These are phyloP conservation scores for Gadopsis bispinosus DNA, from an alignment of 2,797 vertebrate species.

Conservation along the genomic window DNA sequence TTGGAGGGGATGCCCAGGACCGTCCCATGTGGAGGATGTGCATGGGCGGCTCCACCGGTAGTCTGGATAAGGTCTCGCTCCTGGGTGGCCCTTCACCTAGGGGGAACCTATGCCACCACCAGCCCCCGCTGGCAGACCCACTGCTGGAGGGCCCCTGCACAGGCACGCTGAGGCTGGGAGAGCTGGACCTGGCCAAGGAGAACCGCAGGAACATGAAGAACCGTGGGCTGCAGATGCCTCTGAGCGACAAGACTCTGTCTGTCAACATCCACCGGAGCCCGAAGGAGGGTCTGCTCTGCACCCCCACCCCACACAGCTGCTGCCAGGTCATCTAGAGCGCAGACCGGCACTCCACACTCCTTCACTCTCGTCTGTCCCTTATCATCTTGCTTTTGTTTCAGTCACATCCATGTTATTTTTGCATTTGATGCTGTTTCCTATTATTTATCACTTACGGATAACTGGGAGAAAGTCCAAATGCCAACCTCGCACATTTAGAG, in stretches of 20 bases:
- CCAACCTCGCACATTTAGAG: constrained; percentile 68
- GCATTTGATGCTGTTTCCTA: constrained; percentile 32
- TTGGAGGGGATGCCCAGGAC: constrained; percentile 88
- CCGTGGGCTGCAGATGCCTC: constrained; percentile 94
- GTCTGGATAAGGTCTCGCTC: constrained; percentile 84
- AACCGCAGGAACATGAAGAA: constrained; percentile 95
- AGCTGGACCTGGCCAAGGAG: constrained; percentile 89
- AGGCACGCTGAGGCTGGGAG: constrained; percentile 85
- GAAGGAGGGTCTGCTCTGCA: constrained; percentile 94
- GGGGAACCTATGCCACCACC: constrained; percentile 72
- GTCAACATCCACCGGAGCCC: constrained; percentile 95
- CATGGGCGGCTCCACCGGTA: constrained; percentile 88
- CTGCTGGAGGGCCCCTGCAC: constrained; percentile 85
- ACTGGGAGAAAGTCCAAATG: constrained; percentile 53
- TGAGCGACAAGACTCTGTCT: constrained; percentile 97
- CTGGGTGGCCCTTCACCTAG: constrained; percentile 78
- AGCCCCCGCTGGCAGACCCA: constrained; percentile 71
- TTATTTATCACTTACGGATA: constrained; percentile 44
- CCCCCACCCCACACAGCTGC: constrained; percentile 95
- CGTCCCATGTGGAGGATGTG: constrained; percentile 98
- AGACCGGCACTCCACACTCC: constrained; percentile 25
- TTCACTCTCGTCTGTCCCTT: constrained; percentile 9
- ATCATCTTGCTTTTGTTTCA: constrained; percentile 33
- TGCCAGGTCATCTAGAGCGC: constrained; percentile 95
- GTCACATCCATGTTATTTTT: constrained; percentile 22